These are phyloP conservation scores for Echiichthys vipera DNA, from an alignment of 2,797 vertebrate species.

Conservation along the genomic window DNA sequence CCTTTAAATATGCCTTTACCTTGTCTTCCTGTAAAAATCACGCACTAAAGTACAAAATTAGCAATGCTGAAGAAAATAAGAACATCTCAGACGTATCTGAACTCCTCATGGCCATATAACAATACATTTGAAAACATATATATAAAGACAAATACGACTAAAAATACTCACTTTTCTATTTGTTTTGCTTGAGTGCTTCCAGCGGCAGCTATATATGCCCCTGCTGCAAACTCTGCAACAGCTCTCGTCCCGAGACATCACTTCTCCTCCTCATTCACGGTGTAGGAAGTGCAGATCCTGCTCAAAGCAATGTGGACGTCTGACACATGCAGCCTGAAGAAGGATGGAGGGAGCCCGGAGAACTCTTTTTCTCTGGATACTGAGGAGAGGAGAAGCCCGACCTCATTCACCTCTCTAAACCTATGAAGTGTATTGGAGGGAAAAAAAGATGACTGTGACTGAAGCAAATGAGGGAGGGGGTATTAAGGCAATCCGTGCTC, in stretches of 20 bases:
- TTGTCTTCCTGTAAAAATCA: too few species aligned
- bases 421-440: background rate
- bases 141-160: background rate
- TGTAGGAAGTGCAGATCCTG: background rate
- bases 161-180: conserved; percentile 72
- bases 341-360: background rate
- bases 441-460: conserved; percentile 20
- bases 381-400: conserved; percentile 8
- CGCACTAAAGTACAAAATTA: background rate
- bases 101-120: background rate
- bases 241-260: conserved; percentile 55
- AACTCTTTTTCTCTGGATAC: conserved; percentile 27
- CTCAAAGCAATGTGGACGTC: conserved; percentile 16
- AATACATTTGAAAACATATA: background rate
- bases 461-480: conserved; percentile 40
- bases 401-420: conserved; percentile 43
- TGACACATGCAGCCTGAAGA: conserved; percentile 37
- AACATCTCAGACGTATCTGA: background rate
- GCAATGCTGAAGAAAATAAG: background rate
- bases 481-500: conserved; percentile 56
- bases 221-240: conserved; percentile 81
- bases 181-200: conserved; percentile 65
- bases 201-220: conserved; percentile 89
- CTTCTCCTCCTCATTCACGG: conserved; percentile 33
- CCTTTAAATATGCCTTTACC: too few species aligned